Conservation (phyloP, 2,113 vertebrate species). For the Lagopus muta region DNA sequence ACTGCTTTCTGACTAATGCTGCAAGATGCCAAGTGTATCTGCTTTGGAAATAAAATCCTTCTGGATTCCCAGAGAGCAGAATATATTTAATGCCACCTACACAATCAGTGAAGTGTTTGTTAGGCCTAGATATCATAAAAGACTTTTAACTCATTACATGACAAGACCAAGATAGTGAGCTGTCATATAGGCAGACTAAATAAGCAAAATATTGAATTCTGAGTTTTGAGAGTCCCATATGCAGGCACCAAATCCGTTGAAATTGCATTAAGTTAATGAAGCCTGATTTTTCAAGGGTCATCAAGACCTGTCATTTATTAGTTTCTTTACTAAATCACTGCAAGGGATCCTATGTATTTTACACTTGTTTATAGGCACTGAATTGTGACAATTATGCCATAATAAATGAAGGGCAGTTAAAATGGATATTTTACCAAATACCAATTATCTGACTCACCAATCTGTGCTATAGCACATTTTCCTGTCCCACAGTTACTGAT, state of each 20-base stretch:
- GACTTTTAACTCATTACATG: background rate
- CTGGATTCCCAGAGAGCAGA: background rate
- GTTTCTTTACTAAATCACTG: background rate
- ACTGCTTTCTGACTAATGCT: background rate
- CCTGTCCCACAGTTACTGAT: background rate
- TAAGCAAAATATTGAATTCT: background rate
- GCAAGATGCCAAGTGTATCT: background rate
- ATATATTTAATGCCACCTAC: background rate
- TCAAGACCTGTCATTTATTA: background rate
- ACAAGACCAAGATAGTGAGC: background rate
- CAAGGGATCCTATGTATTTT: background rate
- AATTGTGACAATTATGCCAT: background rate
- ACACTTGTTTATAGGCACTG: background rate
- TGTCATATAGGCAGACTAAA: background rate
- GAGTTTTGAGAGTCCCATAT: background rate
- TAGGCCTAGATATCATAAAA: background rate
- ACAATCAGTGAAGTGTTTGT: background rate
- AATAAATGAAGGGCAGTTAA: background rate
- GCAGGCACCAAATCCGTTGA: background rate
- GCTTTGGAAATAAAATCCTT: background rate
- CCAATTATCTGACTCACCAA: background rate
- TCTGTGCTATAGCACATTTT: background rate
- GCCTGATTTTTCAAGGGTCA: background rate
- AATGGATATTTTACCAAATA: background rate
- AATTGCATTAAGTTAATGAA: background rate